Percentiles rank a stretch among this genome's conserved stretches.
These are phyloP conservation scores for Gila orcuttii DNA, from an alignment of 2,113 vertebrate genomes.

Conservation along the genomic window DNA sequence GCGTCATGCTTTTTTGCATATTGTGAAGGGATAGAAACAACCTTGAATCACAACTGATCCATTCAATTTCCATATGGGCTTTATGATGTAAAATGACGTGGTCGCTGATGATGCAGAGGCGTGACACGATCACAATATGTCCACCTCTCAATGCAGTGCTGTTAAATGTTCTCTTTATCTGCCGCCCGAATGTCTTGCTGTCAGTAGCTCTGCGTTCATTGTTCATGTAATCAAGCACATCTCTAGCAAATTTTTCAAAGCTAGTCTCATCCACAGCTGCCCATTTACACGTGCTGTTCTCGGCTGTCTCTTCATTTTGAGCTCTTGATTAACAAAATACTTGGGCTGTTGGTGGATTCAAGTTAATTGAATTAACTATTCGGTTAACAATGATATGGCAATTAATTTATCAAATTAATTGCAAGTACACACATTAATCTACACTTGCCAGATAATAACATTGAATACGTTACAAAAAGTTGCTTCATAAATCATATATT, in stretches of 20 bases:
- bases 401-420: background rate
- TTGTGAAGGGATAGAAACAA: background rate
- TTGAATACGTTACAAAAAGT: background rate
- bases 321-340: background rate
- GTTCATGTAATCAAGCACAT: background rate
- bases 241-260: slow-evolving; percentile 21
- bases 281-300: background rate
- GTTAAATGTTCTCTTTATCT: background rate
- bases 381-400: background rate
- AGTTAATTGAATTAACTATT: background rate
- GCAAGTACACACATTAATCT: background rate
- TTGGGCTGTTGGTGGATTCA: background rate
- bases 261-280: background rate
- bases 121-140: slow-evolving; percentile 18
- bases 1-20: background rate
- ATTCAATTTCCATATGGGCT: background rate
- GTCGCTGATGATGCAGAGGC: slow-evolving; percentile 9
- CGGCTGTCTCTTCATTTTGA: background rate
- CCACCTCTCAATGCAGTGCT: background rate
- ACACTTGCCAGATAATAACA: background rate
- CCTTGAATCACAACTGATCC: slow-evolving; percentile 6
- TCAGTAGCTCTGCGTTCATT: background rate
- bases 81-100: background rate
- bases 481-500: background rate
- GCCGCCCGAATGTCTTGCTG: background rate